Evolutionary conservation across 2,797 vertebrate genomes (phyloP), one percentile per base, ranked within the genome.

Genomic region (Heterohyrax brucei): DNA sequence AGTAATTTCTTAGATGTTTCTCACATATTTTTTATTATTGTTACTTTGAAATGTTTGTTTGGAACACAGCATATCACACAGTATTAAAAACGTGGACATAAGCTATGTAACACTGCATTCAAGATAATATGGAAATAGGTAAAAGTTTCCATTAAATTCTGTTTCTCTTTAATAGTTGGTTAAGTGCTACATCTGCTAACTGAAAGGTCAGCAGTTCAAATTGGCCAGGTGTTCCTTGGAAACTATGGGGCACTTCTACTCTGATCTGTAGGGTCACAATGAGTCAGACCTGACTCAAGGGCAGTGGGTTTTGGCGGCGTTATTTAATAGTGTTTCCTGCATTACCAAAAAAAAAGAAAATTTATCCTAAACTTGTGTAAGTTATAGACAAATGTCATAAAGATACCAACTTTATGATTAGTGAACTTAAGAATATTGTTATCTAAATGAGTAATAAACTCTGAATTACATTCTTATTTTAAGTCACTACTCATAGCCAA

Each of bases 11-110:
- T 85, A 62, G 24, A 78, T 75, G 22, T 56, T 53, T 87, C 78
- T 95, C 88, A 82, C 24, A 19, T 70, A 92, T 95, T 94, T 91
- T 92, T 87, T 92, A 85, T 78, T 87, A 53, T 73, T 73, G 30
- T 93, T 89, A 94, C 90, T 95, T 89, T 95, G 77, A 97, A 92
- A 86, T 87, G 48, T 95, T 89, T 87, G 48, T 95, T 89, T 95
- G 76, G 78, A 86, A 95, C n/a, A 78, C 76, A 92, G 26, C n/a
- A 12, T 64, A 83, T 93, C 82, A 89, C 59, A 96, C 53, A 87
- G 66, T 89, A n/a, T 86, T 94, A 76, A 92, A 92, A 93, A 80
- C 26, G 78, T 88, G 48, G 82, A 93, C 39, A 87, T 83, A 82
- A 85, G 87, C 48, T 72, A 48, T 18, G 10, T 3, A 89, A 84